Base-by-base conservation (phyloP, 2,888 invertebrate species). In the Chrysolina americana region DNA sequence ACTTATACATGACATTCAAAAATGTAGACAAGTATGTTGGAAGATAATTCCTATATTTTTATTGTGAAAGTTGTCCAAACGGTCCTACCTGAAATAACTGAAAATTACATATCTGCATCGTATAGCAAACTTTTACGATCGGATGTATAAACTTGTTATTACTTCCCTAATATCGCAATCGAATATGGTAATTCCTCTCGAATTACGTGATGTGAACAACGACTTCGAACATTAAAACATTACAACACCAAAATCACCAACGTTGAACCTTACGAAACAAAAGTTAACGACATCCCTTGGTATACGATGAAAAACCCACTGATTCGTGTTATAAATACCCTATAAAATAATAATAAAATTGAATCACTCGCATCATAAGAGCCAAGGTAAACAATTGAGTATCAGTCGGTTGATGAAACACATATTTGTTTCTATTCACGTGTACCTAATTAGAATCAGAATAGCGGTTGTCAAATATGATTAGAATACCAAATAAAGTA, bases 251-350 rank as follows among this genome's bases (percentile, higher is more conserved):
- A 56, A 56, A 21, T 56, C 13, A 15, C 56, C 21, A 21, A 23
- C 23, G 21, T 23, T 56, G 56, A 56, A 56, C 56, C 23, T 56
- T 0, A 56, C 48, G 5, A 56, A 56, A 19, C 53, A 19, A 53
- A 53, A 53, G 53, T 53, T 53, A 53, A 53, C 53, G 53, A 19
- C 53, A 53, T 53, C 53, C 53, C 53, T 21, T 56, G 23, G 23
- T 8, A 56, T 13, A 1, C 56, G 23, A 10, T 56, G 13, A 13
- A 23, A 19, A 56, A 56, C 13, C 56, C 13, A 13, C 19, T 56
- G 21, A 19, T 56, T 5, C 56, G 11, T 56, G 56, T 23, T 23
- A 19, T 56, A 23, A 56, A 56, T 21, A 56, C 21, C 23, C 23
- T 56, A 13, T 23, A 56, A 23, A 56, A 56, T 19, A 13, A 56